phyloP scores from a whole-genome alignment of 2,797 vertebrate genomes.

The Fringilla coelebs region DNA sequence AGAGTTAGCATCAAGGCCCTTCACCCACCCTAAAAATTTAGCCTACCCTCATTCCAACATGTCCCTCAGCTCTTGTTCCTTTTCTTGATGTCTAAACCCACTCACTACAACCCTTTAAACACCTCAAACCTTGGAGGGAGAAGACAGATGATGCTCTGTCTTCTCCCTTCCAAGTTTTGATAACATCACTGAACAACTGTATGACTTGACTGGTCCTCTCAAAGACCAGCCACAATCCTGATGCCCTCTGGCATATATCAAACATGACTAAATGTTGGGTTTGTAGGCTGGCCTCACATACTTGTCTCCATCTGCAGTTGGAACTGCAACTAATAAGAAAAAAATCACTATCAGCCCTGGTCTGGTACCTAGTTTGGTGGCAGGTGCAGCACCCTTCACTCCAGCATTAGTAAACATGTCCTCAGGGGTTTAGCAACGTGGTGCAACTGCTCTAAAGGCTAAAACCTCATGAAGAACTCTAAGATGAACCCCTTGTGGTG shows the following conservation, averaged over 20 bases:
- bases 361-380: neutral
- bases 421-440: neutral
- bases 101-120: neutral
- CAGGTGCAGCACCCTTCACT: neutral
- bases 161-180: neutral
- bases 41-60: neutral
- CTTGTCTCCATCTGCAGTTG: neutral
- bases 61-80: neutral
- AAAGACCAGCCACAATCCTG: neutral
- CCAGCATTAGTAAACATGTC: neutral
- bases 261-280: neutral
- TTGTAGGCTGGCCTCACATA: neutral
- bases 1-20: neutral
- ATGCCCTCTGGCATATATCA: neutral
- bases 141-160: neutral
- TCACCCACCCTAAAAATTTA: neutral
- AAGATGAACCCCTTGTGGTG: neutral
- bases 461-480: neutral
- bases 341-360: neutral
- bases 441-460: neutral
- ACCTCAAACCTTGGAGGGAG: neutral
- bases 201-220: neutral
- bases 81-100: neutral
- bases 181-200: neutral
- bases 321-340: neutral